Evolutionary conservation across 1,140 invertebrate species (phyloP).

Genomic region (Drosophila insularis): DNA sequence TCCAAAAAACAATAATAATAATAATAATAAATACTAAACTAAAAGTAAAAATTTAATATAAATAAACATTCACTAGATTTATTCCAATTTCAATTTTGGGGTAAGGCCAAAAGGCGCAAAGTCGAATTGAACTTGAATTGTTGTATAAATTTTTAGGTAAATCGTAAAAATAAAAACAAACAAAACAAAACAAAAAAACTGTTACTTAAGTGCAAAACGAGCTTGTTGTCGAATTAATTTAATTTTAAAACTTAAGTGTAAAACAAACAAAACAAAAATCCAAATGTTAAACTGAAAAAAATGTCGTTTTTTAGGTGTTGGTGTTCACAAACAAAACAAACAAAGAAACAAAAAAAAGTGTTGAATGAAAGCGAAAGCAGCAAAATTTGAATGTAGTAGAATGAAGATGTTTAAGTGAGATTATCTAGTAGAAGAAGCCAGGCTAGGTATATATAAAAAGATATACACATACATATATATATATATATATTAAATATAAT

Average conservation of each 20-base stretch:
- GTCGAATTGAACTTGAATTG: conserved; percentile 17
- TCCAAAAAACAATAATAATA: conserved; percentile 49
- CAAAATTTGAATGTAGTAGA: neutral
- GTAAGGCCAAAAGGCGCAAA: conserved; percentile 25
- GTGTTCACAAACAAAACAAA: conserved; percentile 1
- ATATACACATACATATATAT: conserved; percentile 10
- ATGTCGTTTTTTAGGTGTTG: conserved; percentile 55
- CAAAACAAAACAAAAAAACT: conserved; percentile 51
- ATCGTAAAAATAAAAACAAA: conserved; percentile 18
- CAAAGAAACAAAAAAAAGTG: neutral
- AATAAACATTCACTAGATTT: conserved; percentile 48
- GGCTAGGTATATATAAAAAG: conserved; percentile 1
- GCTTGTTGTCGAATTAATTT: conserved; percentile 79
- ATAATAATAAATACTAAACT: conserved; percentile 7
- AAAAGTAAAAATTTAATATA: conserved; percentile 17
- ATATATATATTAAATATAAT: conserved; percentile 26
- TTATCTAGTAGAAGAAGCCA: neutral
- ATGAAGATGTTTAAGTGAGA: neutral
- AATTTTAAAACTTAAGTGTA: conserved; percentile 56
- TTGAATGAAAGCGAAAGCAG: conserved; percentile 1
- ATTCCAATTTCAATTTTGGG: conserved; percentile 42
- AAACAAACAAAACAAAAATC: conserved; percentile 48
- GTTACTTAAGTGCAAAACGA: conserved; percentile 80
- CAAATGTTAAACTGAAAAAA: conserved; percentile 48
- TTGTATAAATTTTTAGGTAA: conserved; percentile 27